Evolutionary conservation across 2,113 vertebrate genomes (phyloP).

Genomic region (Takifugu flavidus): DNA sequence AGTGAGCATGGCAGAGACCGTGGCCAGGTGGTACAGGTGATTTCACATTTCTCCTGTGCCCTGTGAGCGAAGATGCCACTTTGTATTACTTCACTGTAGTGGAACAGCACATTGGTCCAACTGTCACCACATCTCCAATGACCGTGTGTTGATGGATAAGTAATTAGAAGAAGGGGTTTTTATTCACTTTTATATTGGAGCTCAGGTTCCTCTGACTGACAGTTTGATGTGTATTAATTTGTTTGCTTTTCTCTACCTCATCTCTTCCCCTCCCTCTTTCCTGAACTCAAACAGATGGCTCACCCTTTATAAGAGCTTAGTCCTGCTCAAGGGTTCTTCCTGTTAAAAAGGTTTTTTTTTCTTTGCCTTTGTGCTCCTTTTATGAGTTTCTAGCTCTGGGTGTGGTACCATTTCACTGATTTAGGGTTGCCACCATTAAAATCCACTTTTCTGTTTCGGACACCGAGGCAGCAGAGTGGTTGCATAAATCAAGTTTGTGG

Average conservation of each 20-base stretch:
- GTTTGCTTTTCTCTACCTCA: too few relatives aligned
- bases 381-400: too few relatives aligned
- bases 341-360: too few relatives aligned
- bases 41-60: constrained; percentile 62
- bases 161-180: constrained; percentile 36
- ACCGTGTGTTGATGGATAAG: constrained; percentile 29
- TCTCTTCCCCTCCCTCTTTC: too few relatives aligned
- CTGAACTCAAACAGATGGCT: too few relatives aligned
- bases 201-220: constrained; percentile 2
- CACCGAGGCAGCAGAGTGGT: constrained; percentile 13
- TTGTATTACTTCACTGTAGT: constrained; percentile 45
- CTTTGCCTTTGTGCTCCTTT: too few relatives aligned
- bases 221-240: background rate
- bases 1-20: constrained; percentile 62
- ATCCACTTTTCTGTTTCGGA: constrained; percentile 24
- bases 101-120: constrained; percentile 29
- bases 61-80: constrained; percentile 56
- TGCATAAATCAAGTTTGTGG: constrained; percentile 24
- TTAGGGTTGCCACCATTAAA: constrained; percentile 39
- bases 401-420: constrained; percentile 2
- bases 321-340: too few relatives aligned
- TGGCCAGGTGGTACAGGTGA: constrained; percentile 58
- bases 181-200: constrained; percentile 18
- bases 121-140: constrained; percentile 40
- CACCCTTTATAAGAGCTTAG: too few relatives aligned